A percentile compares a stretch with the other conserved stretches of the same genome.
Conservation (phyloP, 2,888 invertebrate genomes). For the Drosophila ustulata region DNA sequence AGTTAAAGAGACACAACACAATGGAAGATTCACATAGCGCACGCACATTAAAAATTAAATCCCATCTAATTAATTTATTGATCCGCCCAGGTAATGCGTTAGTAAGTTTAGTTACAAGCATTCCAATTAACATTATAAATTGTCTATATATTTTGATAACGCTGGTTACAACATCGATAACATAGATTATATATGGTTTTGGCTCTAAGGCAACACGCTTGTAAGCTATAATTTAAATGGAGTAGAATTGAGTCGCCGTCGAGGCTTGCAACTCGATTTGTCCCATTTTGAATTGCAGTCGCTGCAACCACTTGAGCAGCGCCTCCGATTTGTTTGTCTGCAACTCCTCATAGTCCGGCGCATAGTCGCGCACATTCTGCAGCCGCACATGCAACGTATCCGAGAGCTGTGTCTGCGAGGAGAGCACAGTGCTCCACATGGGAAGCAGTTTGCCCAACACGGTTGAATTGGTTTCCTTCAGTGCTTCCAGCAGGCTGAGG, state of each 20-base stretch:
- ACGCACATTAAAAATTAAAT: too few species aligned
- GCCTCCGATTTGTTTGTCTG: constrained; percentile 85
- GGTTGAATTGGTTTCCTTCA: constrained; percentile 97
- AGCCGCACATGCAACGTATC: constrained; percentile 94
- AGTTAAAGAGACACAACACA: too few species aligned
- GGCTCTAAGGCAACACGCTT: constrained; percentile 2
- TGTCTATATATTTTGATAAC: constrained; percentile 35
- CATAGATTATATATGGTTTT: neutral
- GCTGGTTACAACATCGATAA: constrained; percentile 13
- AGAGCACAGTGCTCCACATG: constrained; percentile 97
- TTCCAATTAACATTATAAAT: constrained; percentile 38
- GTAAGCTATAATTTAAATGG: constrained; percentile 86
- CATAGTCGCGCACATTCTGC: constrained; percentile 94
- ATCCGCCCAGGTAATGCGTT: neutral
- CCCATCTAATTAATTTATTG: neutral
- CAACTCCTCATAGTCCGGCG: constrained; percentile 85
- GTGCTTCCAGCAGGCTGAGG: constrained; percentile 96
- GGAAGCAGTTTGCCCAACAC: constrained; percentile 96
- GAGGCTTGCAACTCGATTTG: constrained; percentile 98
- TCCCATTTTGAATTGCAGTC: constrained; percentile 98
- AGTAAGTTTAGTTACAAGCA: neutral
- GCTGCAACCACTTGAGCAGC: constrained; percentile 93
- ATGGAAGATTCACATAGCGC: too few species aligned
- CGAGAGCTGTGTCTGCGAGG: constrained; percentile 96
- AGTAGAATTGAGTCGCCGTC: constrained; percentile 95